phyloP scores from a whole-genome alignment of 2,888 invertebrate species.

The Dicycla oo region DNA sequence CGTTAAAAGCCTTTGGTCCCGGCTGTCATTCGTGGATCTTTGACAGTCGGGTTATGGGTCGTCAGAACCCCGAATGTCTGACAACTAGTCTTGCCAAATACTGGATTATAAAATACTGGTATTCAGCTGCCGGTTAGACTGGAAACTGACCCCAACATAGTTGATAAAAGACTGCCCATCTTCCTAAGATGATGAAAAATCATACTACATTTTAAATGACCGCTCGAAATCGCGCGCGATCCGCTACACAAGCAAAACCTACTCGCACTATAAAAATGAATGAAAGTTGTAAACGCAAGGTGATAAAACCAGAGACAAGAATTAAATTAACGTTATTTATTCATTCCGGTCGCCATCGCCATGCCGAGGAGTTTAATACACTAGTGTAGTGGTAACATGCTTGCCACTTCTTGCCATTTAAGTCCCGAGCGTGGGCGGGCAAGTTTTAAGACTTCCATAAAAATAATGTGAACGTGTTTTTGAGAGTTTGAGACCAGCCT shows the following conservation, averaged over 20 bases:
- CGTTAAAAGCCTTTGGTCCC: too few species aligned
- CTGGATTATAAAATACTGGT: too few species aligned
- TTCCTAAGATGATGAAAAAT: too few species aligned
- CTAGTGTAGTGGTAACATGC: constrained; percentile 23
- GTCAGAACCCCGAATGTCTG: too few species aligned
- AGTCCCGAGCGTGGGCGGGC: constrained; percentile 52
- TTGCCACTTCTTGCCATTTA: constrained; percentile 47
- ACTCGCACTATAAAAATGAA: constrained; percentile 28
- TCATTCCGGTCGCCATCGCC: constrained; percentile 31
- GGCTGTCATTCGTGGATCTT: too few species aligned
- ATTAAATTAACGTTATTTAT: constrained; percentile 46
- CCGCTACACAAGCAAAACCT: background rate
- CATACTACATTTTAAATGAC: background rate
- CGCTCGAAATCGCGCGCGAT: too few species aligned
- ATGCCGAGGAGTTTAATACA: constrained; percentile 18
- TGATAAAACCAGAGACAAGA: constrained; percentile 48
- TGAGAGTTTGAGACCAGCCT: constrained; percentile 1
- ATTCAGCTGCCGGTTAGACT: too few species aligned
- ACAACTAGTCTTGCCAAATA: too few species aligned
- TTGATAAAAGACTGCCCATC: too few species aligned
- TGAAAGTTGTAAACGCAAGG: constrained; percentile 43
- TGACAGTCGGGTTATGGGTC: too few species aligned
- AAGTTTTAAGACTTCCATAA: constrained; percentile 38
- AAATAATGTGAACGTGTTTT: constrained; percentile 32
- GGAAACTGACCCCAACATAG: too few species aligned